phyloP scores from a whole-genome alignment of 2,113 vertebrate species.

The Perca flavescens region DNA sequence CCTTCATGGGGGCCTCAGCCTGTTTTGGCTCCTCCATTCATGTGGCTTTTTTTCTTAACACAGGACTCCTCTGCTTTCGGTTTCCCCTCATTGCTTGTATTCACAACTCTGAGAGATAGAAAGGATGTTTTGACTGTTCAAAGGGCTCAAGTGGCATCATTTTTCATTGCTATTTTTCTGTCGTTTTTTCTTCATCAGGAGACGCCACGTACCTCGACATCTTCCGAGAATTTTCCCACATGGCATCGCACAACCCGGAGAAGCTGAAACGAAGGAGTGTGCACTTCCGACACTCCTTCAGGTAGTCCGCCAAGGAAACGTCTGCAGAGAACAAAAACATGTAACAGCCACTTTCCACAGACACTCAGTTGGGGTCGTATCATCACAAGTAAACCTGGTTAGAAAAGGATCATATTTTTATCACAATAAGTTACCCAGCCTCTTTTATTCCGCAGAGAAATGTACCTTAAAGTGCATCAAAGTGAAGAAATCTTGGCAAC shows the following conservation, averaged over 20 bases:
- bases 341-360: slow-evolving; percentile 30
- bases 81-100: slow-evolving; percentile 9
- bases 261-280: slow-evolving; percentile 89
- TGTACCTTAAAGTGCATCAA: slow-evolving; percentile 9
- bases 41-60: not conserved
- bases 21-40: slow-evolving; percentile 53
- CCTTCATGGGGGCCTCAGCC: slow-evolving; percentile 57
- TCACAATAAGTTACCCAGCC: not conserved
- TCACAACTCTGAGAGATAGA: not conserved
- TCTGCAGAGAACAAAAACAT: not conserved
- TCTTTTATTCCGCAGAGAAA: slow-evolving; percentile 1
- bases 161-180: not conserved
- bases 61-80: slow-evolving; percentile 5
- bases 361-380: not conserved
- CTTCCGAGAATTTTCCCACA: slow-evolving; percentile 92
- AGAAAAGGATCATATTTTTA: not conserved
- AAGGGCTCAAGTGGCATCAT: not conserved
- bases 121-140: slow-evolving; percentile 43
- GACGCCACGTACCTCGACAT: slow-evolving; percentile 91
- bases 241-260: slow-evolving; percentile 91
- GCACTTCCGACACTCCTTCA: slow-evolving; percentile 88
- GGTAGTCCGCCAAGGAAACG: slow-evolving; percentile 63
- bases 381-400: not conserved
- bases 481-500: not conserved
- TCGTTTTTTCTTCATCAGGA: slow-evolving; percentile 78